A percentile compares a stretch with the other conserved stretches of the same genome.
phyloP scores from a whole-genome alignment of 2,888 invertebrate species.

The Clitarchus hookeri region DNA sequence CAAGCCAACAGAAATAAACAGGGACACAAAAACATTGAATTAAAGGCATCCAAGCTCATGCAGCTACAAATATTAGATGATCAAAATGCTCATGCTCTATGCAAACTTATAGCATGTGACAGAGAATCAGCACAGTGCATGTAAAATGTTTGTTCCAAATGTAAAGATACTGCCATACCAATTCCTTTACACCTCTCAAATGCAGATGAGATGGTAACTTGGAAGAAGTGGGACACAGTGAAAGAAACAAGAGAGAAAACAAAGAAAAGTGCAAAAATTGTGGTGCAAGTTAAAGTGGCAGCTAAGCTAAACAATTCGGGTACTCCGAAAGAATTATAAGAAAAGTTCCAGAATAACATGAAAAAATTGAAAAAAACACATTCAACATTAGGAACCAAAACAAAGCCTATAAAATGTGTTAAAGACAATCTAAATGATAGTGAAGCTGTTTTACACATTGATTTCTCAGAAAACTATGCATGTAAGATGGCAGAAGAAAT shows the following conservation, averaged over 20 bases:
- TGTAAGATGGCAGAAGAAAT: too few relatives aligned
- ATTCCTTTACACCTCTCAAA: neutral
- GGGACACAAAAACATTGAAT: neutral
- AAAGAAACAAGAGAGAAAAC: constrained; percentile 18
- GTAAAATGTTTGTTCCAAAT: constrained; percentile 22
- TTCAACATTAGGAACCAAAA: constrained; percentile 27
- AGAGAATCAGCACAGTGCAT: constrained; percentile 18
- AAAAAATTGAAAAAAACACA: neutral
- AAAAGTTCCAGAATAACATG: constrained; percentile 15
- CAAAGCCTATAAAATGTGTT: constrained; percentile 17
- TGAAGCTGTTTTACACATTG: constrained; percentile 23
- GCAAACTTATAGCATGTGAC: neutral
- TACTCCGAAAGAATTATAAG: constrained; percentile 16
- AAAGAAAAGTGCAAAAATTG: constrained; percentile 1
- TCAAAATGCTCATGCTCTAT: neutral
- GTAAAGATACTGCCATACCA: neutral
- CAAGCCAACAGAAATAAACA: neutral
- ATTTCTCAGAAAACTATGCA: too few relatives aligned
- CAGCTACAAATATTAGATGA: neutral
- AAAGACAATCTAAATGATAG: neutral
- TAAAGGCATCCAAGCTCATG: neutral
- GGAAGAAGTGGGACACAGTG: constrained; percentile 17
- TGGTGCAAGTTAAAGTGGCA: constrained; percentile 23
- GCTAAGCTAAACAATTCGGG: too few relatives aligned
- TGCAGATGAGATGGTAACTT: constrained; percentile 18